A percentile compares a stretch with the other conserved stretches of the same genome.
phyloP scores from a whole-genome alignment of 2,888 invertebrate genomes.

The Drosophila colorata region DNA sequence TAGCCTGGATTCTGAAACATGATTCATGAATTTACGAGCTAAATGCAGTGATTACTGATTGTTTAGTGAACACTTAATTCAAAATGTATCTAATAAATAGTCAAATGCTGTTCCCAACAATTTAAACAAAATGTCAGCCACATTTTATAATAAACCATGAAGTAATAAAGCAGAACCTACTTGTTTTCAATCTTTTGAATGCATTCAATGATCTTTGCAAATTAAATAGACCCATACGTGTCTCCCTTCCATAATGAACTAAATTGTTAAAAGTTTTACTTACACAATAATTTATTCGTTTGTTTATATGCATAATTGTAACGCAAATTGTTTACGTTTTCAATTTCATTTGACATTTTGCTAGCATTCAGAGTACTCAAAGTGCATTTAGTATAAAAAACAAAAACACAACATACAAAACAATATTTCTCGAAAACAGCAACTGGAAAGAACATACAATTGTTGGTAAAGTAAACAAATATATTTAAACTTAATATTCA shows the following conservation, averaged over 20 bases:
- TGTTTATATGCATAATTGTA: slow-evolving; percentile 69
- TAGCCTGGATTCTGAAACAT: slow-evolving; percentile 13
- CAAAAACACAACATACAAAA: slow-evolving; percentile 14
- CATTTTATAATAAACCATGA: too few species aligned
- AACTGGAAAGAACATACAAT: slow-evolving; percentile 25
- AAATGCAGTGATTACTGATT: not conserved
- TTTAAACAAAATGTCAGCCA: not conserved
- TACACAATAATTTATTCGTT: slow-evolving; percentile 70
- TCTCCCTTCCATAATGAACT: slow-evolving; percentile 9
- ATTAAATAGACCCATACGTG: not conserved
- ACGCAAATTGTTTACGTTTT: slow-evolving; percentile 69
- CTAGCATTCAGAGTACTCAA: slow-evolving; percentile 69
- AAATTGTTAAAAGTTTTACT: slow-evolving; percentile 39
- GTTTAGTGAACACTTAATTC: too few species aligned
- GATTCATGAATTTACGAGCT: not conserved
- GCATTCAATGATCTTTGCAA: too few species aligned
- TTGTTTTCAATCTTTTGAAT: too few species aligned
- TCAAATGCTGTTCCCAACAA: not conserved
- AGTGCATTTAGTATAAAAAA: slow-evolving; percentile 43
- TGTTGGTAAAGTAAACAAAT: slow-evolving; percentile 23
- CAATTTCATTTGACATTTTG: slow-evolving; percentile 74
- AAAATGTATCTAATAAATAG: not conserved
- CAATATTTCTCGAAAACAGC: slow-evolving; percentile 39
- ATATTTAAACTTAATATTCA: slow-evolving; percentile 23
- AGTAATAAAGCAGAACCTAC: too few species aligned